A percentile compares a stretch with the other conserved stretches of the same genome.
phyloP scores from a whole-genome alignment of 2,888 invertebrate genomes.

The Noctuana brunneofusca region DNA sequence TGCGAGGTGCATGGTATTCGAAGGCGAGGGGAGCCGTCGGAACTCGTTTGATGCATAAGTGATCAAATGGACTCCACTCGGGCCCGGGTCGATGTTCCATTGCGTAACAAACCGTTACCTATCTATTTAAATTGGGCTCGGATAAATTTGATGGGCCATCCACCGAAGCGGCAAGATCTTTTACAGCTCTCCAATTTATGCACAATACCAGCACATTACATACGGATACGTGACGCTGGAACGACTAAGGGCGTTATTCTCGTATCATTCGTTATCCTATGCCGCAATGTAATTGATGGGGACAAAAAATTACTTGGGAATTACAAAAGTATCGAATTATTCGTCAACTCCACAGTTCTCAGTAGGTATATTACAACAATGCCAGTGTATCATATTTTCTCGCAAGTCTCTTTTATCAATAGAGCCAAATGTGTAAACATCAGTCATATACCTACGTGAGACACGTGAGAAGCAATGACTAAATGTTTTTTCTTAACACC shows the following conservation, averaged over 20 bases:
- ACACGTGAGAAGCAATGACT: no score
- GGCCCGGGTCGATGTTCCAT: constrained; percentile 71
- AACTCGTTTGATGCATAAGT: constrained; percentile 76
- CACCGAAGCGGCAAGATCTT: constrained; percentile 50
- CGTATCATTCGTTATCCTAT: constrained; percentile 41
- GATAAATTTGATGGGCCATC: constrained; percentile 64
- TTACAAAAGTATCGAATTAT: background rate
- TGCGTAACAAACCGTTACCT: constrained; percentile 77
- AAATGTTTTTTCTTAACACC: background rate
- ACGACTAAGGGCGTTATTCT: constrained; percentile 57
- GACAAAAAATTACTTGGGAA: constrained; percentile 10
- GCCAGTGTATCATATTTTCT: background rate
- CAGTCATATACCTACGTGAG: background rate
- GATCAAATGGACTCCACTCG: constrained; percentile 67
- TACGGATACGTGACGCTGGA: constrained; percentile 59
- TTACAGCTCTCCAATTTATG: constrained; percentile 46
- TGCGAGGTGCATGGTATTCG: constrained; percentile 8
- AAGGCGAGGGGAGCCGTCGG: constrained; percentile 44
- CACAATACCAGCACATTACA: constrained; percentile 60
- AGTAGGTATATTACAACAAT: background rate
- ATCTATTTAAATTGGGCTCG: constrained; percentile 71
- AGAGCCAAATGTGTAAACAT: background rate
- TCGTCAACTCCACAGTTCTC: constrained; percentile 4
- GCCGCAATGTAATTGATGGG: constrained; percentile 13
- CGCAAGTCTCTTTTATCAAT: background rate